These are phyloP conservation scores for Amblyjoppa proteus DNA, from an alignment of 2,888 invertebrate genomes.

Conservation along the genomic window DNA sequence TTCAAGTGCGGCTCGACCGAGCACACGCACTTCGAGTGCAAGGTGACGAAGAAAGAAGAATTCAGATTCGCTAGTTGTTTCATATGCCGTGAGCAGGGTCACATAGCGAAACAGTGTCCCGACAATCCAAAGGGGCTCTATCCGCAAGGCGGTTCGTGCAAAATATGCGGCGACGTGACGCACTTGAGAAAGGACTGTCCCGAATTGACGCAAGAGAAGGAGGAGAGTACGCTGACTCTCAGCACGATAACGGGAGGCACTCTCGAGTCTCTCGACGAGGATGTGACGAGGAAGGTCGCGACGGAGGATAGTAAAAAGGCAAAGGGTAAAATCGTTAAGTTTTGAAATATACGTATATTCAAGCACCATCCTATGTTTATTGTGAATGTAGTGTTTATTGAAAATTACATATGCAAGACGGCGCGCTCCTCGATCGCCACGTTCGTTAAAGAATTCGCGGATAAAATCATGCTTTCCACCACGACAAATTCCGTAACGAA, in stretches of 20 bases:
- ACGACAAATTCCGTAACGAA: slow-evolving; percentile 24
- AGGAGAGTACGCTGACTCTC: slow-evolving; percentile 78
- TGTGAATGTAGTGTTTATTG: slow-evolving; percentile 65
- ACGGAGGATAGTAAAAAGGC: slow-evolving; percentile 48
- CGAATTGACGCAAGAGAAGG: slow-evolving; percentile 85
- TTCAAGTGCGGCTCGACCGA: slow-evolving; percentile 97
- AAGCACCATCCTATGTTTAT: slow-evolving; percentile 2
- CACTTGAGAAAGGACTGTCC: slow-evolving; percentile 94
- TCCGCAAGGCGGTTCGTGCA: slow-evolving; percentile 94
- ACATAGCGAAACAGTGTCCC: slow-evolving; percentile 95
- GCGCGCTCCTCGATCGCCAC: slow-evolving; percentile 4
- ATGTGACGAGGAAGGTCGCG: slow-evolving; percentile 12
- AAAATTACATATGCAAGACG: slow-evolving; percentile 62
- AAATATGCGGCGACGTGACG: slow-evolving; percentile 93
- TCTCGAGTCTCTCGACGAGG: slow-evolving; percentile 78
- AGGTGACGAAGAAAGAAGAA: slow-evolving; percentile 88
- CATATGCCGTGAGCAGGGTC: slow-evolving; percentile 94
- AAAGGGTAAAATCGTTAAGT: slow-evolving; percentile 80
- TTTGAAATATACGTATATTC: slow-evolving; percentile 69
- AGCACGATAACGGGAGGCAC: slow-evolving; percentile 75
- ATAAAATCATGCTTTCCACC: slow-evolving; percentile 39
- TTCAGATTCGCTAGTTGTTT: slow-evolving; percentile 95
- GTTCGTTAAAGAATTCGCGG: slow-evolving; percentile 26
- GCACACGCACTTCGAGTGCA: slow-evolving; percentile 91
- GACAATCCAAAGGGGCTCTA: slow-evolving; percentile 95